A percentile compares a stretch with the other conserved stretches of the same genome.
Conservation (phyloP, 2,888 invertebrate genomes). For the Drosophila affinis region DNA sequence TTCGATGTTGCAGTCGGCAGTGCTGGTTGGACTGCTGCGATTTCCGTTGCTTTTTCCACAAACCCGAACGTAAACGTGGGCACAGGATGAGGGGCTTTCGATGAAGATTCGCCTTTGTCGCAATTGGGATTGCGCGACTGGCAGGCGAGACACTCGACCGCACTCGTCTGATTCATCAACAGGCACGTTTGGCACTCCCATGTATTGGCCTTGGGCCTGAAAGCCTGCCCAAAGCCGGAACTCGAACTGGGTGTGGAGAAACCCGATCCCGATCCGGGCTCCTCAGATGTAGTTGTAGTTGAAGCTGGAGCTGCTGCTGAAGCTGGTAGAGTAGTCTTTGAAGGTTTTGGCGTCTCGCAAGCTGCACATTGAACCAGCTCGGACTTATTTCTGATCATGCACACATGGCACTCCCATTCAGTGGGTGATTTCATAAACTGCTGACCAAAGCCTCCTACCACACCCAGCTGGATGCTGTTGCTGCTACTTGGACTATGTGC, state of each 20-base stretch:
- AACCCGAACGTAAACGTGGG: conserved; percentile 83
- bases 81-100: conserved; percentile 23
- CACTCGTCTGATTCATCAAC: conserved; percentile 85
- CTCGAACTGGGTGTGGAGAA: background rate
- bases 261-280: background rate
- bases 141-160: conserved; percentile 85
- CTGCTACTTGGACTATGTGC: background rate
- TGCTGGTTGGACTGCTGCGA: background rate
- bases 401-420: conserved; percentile 88
- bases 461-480: conserved; percentile 9
- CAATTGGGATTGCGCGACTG: conserved; percentile 83
- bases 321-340: conserved; percentile 25
- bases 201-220: conserved; percentile 85
- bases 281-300: conserved; percentile 10
- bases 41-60: conserved; percentile 29
- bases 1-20: background rate
- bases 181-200: conserved; percentile 87
- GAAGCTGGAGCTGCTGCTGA: background rate
- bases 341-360: conserved; percentile 84
- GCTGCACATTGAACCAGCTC: conserved; percentile 85
- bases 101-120: conserved; percentile 15
- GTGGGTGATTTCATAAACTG: conserved; percentile 85
- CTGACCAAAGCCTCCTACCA: conserved; percentile 68
- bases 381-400: conserved; percentile 86
- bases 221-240: conserved; percentile 82